Evolutionary conservation across 2,888 invertebrate species (phyloP).

Genomic region (Endotricha flammealis): DNA sequence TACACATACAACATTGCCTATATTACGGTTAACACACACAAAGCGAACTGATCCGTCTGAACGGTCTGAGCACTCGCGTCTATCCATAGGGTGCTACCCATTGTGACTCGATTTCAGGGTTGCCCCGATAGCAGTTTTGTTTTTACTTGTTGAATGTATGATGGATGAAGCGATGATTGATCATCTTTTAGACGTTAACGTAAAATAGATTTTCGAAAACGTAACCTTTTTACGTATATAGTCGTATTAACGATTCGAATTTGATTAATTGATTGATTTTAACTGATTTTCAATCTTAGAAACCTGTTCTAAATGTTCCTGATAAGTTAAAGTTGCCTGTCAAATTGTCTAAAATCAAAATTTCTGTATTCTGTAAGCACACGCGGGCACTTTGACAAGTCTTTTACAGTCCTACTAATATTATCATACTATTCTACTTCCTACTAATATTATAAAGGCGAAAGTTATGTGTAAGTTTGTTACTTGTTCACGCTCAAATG

Average conservation of each 20-base stretch:
- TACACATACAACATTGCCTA: slow-evolving; percentile 27
- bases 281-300: no score
- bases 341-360: no score
- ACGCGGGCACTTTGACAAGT: no score
- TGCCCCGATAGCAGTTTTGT: slow-evolving; percentile 66
- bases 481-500: no score
- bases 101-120: slow-evolving; percentile 45
- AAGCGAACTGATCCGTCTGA: slow-evolving; percentile 14
- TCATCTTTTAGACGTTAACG: slow-evolving; percentile 48
- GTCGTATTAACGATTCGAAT: slow-evolving; percentile 16
- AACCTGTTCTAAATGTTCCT: no score
- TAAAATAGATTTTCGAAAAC: slow-evolving; percentile 55
- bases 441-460: no score
- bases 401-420: no score
- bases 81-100: slow-evolving; percentile 54
- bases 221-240: slow-evolving; percentile 32
- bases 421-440: no score
- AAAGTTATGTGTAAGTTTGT: no score
- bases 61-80: slow-evolving; percentile 27
- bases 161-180: slow-evolving; percentile 73
- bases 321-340: no score
- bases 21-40: slow-evolving; percentile 26
- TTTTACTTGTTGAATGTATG: slow-evolving; percentile 77
- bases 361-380: no score
- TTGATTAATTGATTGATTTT: not conserved